These are phyloP conservation scores for Pseudachorutes palmiensis DNA, from an alignment of 1,140 invertebrate genomes.

Conservation along the genomic window DNA sequence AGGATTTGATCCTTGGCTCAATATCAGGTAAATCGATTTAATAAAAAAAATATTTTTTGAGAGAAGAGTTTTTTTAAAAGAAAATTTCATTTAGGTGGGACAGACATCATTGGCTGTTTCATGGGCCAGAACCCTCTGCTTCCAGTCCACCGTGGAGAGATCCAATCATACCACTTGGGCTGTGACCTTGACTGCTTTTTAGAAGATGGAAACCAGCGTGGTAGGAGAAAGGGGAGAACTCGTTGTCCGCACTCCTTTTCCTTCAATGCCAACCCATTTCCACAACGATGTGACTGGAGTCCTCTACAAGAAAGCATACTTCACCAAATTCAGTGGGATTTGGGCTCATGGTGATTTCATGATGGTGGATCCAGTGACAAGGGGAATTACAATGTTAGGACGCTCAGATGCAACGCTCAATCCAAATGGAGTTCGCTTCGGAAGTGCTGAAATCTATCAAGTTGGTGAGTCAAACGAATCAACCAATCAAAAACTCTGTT, in stretches of 20 bases:
- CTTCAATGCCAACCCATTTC: slow-evolving; percentile 53
- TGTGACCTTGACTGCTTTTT: slow-evolving; percentile 46
- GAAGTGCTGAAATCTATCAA: slow-evolving; percentile 56
- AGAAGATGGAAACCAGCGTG: slow-evolving; percentile 44
- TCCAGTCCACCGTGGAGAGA: slow-evolving; percentile 52
- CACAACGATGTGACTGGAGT: slow-evolving; percentile 50
- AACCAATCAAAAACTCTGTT: too few relatives aligned
- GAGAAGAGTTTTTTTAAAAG: too few relatives aligned
- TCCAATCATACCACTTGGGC: slow-evolving; percentile 49
- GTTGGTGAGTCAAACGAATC: slow-evolving; percentile 43
- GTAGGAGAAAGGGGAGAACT: slow-evolving; percentile 50
- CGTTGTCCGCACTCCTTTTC: slow-evolving; percentile 53
- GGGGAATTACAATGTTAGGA: slow-evolving; percentile 53
- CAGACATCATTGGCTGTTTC: slow-evolving; percentile 55
- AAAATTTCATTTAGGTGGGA: slow-evolving; percentile 48
- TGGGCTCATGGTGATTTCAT: slow-evolving; percentile 54
- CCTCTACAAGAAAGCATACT: slow-evolving; percentile 53
- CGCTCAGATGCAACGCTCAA: slow-evolving; percentile 55
- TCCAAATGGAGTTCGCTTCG: slow-evolving; percentile 55
- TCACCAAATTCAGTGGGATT: slow-evolving; percentile 41
- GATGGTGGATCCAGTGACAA: slow-evolving; percentile 47
- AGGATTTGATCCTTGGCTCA: slow-evolving; percentile 50
- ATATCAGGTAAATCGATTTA: slow-evolving; percentile 48
- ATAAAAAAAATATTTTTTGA: too few relatives aligned
- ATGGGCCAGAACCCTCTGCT: slow-evolving; percentile 50